Conservation (phyloP, 2,113 vertebrate genomes). For the Irena cyanogastra region DNA sequence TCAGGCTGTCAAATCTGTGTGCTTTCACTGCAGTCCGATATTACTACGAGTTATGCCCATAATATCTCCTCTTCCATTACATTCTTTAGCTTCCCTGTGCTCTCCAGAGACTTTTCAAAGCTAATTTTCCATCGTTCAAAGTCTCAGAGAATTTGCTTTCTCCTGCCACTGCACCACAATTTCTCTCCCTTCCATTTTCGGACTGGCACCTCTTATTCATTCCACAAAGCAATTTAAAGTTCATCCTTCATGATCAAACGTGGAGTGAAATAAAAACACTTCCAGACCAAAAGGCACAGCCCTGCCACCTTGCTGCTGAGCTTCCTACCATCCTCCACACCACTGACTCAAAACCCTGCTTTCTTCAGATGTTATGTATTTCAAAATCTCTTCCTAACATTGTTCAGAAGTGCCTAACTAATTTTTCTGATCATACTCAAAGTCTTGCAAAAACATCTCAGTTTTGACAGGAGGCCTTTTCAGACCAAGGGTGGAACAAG, state of each 20-base stretch:
- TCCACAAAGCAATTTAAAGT: background rate
- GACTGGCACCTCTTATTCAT: background rate
- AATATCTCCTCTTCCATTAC: background rate
- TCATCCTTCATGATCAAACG: background rate
- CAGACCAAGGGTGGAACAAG: background rate
- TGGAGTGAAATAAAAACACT: background rate
- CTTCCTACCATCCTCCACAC: background rate
- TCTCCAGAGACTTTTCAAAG: background rate
- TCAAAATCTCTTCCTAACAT: background rate
- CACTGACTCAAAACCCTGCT: background rate
- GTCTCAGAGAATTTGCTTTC: background rate
- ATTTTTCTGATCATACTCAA: background rate
- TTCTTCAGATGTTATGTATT: background rate
- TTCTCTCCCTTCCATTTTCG: background rate
- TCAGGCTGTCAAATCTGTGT: background rate
- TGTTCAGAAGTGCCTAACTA: background rate
- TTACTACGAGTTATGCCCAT: background rate
- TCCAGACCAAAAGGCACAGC: background rate
- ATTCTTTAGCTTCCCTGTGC: background rate
- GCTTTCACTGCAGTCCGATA: background rate
- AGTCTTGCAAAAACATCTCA: background rate
- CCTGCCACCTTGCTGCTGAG: fast-evolving
- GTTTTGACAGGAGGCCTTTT: background rate
- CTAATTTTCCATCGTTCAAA: background rate
- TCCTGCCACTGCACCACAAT: background rate